These are phyloP conservation scores for Drosophila greeni DNA, from an alignment of 2,888 invertebrate species.

Conservation along the genomic window DNA sequence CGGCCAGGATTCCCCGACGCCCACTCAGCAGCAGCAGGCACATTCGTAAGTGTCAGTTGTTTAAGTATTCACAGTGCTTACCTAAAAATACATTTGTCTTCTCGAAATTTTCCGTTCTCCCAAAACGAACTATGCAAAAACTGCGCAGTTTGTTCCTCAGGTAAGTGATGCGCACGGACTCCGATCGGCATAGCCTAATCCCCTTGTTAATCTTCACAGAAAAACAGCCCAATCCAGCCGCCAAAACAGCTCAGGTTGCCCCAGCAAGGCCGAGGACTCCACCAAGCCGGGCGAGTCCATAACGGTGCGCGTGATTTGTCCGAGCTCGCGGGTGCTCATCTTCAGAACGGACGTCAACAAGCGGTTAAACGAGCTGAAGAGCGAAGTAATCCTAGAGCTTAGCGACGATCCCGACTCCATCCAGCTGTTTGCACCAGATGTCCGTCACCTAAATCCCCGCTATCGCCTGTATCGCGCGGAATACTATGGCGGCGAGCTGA, in stretches of 20 bases:
- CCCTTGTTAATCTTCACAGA: conserved; percentile 36
- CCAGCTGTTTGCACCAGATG: conserved; percentile 75
- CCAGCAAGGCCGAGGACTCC: conserved; percentile 35
- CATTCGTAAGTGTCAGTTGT: conserved; percentile 61
- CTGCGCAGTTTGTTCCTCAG: conserved; percentile 75
- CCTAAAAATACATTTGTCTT: conserved; percentile 18
- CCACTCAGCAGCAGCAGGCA: conserved; percentile 52
- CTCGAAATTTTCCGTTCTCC: conserved; percentile 66
- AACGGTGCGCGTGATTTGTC: conserved; percentile 75
- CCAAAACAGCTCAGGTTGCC: conserved; percentile 29
- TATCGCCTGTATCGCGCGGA: conserved; percentile 77
- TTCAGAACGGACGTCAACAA: conserved; percentile 71
- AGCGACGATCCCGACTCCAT: conserved; percentile 76
- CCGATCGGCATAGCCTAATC: not conserved
- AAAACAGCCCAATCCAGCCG: conserved; percentile 56
- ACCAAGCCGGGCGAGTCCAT: conserved; percentile 61
- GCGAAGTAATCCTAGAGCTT: conserved; percentile 75
- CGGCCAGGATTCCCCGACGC: conserved; percentile 23
- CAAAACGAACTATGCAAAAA: conserved; percentile 75
- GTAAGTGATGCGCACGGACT: conserved; percentile 41
- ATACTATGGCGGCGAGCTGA: conserved; percentile 66
- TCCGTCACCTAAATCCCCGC: conserved; percentile 70
- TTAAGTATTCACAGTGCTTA: conserved; percentile 5
- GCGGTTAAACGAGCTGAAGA: conserved; percentile 74
- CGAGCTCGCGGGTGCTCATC: conserved; percentile 73